These are phyloP conservation scores for Megalops atlanticus DNA, from an alignment of 2,113 vertebrate species.

Conservation along the genomic window DNA sequence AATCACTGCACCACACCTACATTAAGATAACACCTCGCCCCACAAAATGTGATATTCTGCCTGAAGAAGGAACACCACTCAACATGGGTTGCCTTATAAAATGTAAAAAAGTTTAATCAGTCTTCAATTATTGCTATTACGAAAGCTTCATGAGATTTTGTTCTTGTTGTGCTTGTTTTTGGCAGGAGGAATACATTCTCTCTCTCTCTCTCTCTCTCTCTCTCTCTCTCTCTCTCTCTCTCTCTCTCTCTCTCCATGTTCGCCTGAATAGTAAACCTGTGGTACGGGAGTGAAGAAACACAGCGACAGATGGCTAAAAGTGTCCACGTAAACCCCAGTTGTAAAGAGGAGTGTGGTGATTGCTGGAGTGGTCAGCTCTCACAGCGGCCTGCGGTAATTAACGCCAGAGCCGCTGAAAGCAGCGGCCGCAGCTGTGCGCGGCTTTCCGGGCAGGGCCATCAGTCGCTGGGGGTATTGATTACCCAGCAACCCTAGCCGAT, in stretches of 20 bases:
- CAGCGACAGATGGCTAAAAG: constrained; percentile 46
- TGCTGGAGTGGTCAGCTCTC: constrained; percentile 73
- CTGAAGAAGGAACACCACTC: background rate
- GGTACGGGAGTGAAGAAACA: constrained; percentile 40
- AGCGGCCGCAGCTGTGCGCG: constrained; percentile 90
- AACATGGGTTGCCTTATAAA: background rate
- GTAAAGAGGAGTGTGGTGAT: constrained; percentile 57
- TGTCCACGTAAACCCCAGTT: constrained; percentile 7
- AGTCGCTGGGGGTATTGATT: constrained; percentile 91
- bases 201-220: no score
- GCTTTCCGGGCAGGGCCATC: constrained; percentile 81
- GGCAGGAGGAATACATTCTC: no score
- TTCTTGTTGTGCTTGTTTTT: background rate
- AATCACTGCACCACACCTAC: constrained; percentile 19
- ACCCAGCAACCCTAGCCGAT: constrained; percentile 90
- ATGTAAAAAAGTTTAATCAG: background rate
- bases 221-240: no score
- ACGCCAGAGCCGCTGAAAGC: constrained; percentile 80
- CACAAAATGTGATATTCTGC: no score
- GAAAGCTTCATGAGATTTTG: background rate
- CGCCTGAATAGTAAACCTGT: constrained; percentile 40
- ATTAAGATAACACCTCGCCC: no score
- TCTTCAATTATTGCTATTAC: background rate
- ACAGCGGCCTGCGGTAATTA: constrained; percentile 80
- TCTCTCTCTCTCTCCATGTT: no score